Percentiles rank a stretch among this genome's conserved stretches.
phyloP scores from a whole-genome alignment of 2,888 invertebrate genomes.

The Cremastobaeus sp. region DNA sequence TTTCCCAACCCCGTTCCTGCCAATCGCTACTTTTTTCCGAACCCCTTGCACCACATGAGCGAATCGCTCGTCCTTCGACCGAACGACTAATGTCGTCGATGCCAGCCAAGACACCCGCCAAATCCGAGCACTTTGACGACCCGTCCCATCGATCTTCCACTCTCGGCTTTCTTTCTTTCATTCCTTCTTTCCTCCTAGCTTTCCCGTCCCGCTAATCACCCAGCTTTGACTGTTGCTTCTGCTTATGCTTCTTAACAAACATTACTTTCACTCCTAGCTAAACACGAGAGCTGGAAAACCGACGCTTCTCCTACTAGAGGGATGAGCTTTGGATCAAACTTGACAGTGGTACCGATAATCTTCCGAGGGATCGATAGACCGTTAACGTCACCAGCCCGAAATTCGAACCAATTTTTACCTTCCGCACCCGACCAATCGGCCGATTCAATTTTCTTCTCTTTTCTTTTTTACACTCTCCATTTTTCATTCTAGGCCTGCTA shows the following conservation, averaged over 20 bases:
- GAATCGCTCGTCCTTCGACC: slow-evolving; percentile 65
- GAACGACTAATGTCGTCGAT: slow-evolving; percentile 64
- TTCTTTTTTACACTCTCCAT: too few relatives aligned
- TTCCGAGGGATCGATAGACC: too few relatives aligned
- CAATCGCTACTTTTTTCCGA: slow-evolving; percentile 74
- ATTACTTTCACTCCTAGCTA: not conserved
- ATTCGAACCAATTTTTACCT: too few relatives aligned
- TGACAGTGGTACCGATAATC: too few relatives aligned
- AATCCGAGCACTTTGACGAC: slow-evolving; percentile 57
- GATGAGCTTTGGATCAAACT: too few relatives aligned
- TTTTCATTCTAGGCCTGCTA: too few relatives aligned
- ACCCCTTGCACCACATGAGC: slow-evolving; percentile 65
- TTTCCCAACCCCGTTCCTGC: slow-evolving; percentile 75
- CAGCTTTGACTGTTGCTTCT: slow-evolving; percentile 22
- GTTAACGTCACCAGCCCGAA: too few relatives aligned
- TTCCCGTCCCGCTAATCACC: slow-evolving; percentile 28
- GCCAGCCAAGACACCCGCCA: slow-evolving; percentile 46
- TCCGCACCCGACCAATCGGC: too few relatives aligned
- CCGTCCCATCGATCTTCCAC: slow-evolving; percentile 62
- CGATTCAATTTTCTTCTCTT: too few relatives aligned
- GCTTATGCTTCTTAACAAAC: not conserved
- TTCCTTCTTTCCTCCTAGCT: slow-evolving; percentile 54
- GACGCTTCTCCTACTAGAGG: too few relatives aligned
- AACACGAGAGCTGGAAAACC: not conserved
- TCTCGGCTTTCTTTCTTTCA: slow-evolving; percentile 61